phyloP scores from a whole-genome alignment of 2,888 invertebrate genomes.

The Drosophila algonquin region DNA sequence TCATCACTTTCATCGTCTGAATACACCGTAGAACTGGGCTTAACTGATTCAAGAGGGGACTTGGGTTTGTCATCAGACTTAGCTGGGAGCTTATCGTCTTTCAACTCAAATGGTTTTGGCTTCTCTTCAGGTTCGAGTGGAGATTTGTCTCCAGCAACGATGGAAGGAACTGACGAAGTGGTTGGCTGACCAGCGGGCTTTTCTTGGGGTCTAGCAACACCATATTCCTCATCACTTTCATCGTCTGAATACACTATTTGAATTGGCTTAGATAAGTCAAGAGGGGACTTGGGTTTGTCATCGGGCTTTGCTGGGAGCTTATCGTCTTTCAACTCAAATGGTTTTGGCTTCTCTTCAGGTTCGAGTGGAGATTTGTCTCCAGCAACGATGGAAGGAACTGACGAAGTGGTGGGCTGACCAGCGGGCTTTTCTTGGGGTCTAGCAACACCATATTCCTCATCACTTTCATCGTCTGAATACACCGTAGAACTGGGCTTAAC shows the following conservation, averaged over 20 bases:
- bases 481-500: background rate
- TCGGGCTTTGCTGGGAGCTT: no score
- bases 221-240: no score
- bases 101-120: background rate
- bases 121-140: background rate
- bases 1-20: background rate
- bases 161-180: background rate
- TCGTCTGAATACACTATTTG: no score
- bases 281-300: no score
- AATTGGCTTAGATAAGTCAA: no score
- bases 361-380: background rate
- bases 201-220: background rate
- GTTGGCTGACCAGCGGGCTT: background rate
- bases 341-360: no score
- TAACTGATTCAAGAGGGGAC: background rate
- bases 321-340: no score
- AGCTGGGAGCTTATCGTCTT: background rate
- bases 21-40: background rate
- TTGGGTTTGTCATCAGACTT: constrained; percentile 1
- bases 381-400: no score
- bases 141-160: background rate
- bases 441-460: background rate
- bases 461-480: background rate
- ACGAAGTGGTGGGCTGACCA: no score
- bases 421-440: no score